These are phyloP conservation scores for Ophioderma brevispina DNA, from an alignment of 35 echinoderm and acorn worm species.

Conservation along the genomic window DNA sequence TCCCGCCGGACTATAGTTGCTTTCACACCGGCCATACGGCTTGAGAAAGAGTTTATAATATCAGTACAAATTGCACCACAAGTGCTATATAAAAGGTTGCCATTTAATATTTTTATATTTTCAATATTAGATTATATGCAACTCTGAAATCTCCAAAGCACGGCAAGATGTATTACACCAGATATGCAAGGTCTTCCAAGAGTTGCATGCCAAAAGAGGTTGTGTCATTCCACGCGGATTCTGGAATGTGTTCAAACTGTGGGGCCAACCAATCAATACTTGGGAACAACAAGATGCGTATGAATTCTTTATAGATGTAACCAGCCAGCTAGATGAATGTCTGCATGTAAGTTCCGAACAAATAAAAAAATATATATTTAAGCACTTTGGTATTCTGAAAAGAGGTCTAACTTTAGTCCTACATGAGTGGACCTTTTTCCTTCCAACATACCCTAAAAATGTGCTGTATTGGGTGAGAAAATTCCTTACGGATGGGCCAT, in stretches of 20 bases:
- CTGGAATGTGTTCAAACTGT: conserved; percentile 96
- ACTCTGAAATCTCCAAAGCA: not conserved
- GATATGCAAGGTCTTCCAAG: not conserved
- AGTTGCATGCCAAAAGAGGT: not conserved
- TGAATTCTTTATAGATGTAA: conserved; percentile 95
- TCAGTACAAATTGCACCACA: no score
- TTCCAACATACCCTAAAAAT: no score
- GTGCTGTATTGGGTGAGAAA: no score
- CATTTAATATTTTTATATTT: not conserved
- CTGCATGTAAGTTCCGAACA: conserved; percentile 79
- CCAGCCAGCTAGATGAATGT: conserved; percentile 92
- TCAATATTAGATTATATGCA: not conserved
- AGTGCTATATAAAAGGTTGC: no score
- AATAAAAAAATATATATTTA: no score
- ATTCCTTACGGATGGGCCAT: no score
- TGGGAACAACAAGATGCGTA: conserved; percentile 95
- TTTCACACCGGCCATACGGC: no score
- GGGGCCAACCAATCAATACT: conserved; percentile 90
- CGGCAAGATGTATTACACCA: not conserved
- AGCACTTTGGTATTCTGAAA: no score
- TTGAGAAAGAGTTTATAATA: no score
- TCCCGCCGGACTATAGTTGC: no score
- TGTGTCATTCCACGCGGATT: conserved; percentile 80
- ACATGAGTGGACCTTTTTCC: no score
- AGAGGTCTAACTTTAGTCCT: no score